Percentiles rank a stretch among this genome's conserved stretches.
These are phyloP conservation scores for Bombus soroeensis DNA, from an alignment of 1,140 invertebrate species.

Conservation along the genomic window DNA sequence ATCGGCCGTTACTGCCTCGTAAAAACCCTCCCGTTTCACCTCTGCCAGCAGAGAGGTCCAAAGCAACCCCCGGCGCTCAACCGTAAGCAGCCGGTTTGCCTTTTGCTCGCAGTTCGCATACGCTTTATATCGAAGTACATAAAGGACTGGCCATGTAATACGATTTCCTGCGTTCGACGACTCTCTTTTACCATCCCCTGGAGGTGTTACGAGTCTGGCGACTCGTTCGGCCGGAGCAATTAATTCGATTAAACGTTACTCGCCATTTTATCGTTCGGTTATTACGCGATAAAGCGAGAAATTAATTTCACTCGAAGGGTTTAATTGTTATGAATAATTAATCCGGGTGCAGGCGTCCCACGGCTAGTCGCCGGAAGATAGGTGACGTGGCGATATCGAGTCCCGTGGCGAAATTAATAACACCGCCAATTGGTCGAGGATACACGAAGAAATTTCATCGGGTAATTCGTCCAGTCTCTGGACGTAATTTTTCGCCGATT, in stretches of 20 bases:
- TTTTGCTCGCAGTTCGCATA: slow-evolving; percentile 60
- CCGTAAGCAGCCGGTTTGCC: slow-evolving; percentile 53
- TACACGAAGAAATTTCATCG: not conserved
- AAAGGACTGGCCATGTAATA: slow-evolving; percentile 55
- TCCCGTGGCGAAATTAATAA: not conserved
- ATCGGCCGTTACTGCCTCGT: slow-evolving; percentile 83
- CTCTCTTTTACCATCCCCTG: slow-evolving; percentile 13
- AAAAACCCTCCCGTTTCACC: slow-evolving; percentile 78
- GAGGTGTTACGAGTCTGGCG: slow-evolving; percentile 32
- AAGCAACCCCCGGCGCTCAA: slow-evolving; percentile 43
- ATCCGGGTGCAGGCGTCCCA: not conserved
- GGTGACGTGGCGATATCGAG: slow-evolving; percentile 15
- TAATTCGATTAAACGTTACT: slow-evolving; percentile 42
- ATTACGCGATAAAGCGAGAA: slow-evolving; percentile 42
- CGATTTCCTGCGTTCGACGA: slow-evolving; percentile 41
- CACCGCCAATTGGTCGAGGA: too few relatives aligned
- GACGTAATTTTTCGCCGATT: not conserved
- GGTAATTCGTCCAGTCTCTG: not conserved
- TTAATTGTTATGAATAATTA: slow-evolving; percentile 51
- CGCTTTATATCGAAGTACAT: slow-evolving; percentile 65
- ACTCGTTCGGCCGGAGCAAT: slow-evolving; percentile 42
- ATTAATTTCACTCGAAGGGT: slow-evolving; percentile 40
- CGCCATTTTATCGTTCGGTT: slow-evolving; percentile 1
- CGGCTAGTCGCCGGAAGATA: not conserved
- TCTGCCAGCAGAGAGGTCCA: slow-evolving; percentile 64